Conservation (phyloP, 2,113 vertebrate genomes). For the Stegastes partitus region DNA sequence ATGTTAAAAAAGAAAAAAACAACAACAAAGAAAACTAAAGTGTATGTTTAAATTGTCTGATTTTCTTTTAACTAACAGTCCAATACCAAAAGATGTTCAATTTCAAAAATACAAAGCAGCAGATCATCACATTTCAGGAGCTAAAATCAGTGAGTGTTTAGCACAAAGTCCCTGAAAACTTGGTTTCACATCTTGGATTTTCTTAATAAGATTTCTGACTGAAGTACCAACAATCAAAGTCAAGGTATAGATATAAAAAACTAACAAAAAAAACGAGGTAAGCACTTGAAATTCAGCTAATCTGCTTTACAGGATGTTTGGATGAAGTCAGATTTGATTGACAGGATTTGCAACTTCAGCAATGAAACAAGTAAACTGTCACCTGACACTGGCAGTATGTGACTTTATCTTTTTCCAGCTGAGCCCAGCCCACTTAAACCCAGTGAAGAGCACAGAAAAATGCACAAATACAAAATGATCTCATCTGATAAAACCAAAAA, state of each 20-base stretch:
- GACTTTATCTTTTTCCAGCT: conserved; percentile 2
- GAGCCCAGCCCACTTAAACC: neutral
- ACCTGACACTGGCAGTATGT: neutral
- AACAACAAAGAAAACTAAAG: no score
- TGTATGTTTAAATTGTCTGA: neutral
- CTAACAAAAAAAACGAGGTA: neutral
- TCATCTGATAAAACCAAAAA: neutral
- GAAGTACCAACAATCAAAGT: conserved; percentile 2
- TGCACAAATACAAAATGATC: conserved; percentile 11
- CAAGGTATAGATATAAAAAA: no score
- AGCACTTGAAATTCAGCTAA: neutral
- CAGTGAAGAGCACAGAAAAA: neutral
- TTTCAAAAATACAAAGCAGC: neutral
- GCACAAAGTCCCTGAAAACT: neutral
- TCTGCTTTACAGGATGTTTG: neutral
- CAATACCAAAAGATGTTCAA: neutral
- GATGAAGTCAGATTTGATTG: neutral
- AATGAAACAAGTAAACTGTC: neutral
- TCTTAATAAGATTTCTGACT: neutral
- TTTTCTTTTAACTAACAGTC: neutral
- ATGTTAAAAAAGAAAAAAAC: neutral
- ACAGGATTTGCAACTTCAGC: neutral
- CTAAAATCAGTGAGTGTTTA: neutral
- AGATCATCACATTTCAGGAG: neutral
- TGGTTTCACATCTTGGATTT: no score